Conservation (phyloP, 2,113 vertebrate genomes). For the Gallinago undulata region DNA sequence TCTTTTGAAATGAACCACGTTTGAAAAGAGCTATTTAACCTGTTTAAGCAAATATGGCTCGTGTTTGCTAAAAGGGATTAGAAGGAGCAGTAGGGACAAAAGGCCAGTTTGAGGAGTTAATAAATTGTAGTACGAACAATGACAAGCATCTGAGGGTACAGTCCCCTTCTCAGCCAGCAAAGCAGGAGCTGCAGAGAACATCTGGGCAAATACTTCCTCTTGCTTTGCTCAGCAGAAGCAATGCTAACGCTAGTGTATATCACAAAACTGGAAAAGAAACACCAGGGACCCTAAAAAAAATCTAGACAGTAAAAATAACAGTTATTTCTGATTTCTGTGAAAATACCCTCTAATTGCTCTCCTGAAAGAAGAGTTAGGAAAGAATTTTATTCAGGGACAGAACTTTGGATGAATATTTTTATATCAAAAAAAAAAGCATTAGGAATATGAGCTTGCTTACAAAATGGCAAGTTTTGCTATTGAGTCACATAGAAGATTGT, state of each 20-base stretch:
- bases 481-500: background rate
- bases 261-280: background rate
- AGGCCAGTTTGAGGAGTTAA: background rate
- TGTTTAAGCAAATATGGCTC: background rate
- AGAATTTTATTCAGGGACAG: background rate
- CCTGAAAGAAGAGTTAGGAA: background rate
- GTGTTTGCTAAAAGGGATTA: conserved; percentile 4
- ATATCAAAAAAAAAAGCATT: background rate
- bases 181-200: background rate
- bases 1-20: background rate
- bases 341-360: background rate
- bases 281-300: background rate
- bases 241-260: background rate
- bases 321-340: background rate
- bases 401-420: background rate
- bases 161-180: background rate
- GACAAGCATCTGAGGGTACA: background rate
- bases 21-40: background rate
- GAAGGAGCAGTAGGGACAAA: background rate
- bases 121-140: background rate
- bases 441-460: background rate
- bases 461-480: background rate
- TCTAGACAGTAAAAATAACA: background rate
- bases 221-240: background rate
- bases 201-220: background rate